Conservation (phyloP, 1,140 invertebrate genomes). For the Prorops nasuta region DNA sequence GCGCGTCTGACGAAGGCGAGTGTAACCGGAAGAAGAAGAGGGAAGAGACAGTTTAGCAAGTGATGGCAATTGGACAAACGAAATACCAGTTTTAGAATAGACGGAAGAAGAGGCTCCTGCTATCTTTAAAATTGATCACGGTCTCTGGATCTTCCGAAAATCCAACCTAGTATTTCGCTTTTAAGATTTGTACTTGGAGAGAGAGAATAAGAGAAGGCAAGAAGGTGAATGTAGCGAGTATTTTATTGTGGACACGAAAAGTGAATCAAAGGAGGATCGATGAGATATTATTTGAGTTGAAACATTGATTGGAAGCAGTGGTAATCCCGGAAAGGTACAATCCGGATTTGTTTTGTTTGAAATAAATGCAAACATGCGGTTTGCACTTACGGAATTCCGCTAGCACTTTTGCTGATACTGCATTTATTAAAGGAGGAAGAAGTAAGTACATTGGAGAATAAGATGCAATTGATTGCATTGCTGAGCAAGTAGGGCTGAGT, state of each 20-base stretch:
- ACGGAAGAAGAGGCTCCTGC: neutral
- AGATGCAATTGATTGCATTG: neutral
- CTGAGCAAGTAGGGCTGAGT: slow-evolving; percentile 6
- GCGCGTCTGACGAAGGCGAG: slow-evolving; percentile 17
- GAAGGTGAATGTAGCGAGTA: too few relatives aligned
- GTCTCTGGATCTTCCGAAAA: slow-evolving; percentile 2
- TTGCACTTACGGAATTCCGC: too few relatives aligned
- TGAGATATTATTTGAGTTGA: too few relatives aligned
- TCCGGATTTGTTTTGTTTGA: neutral
- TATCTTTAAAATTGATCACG: neutral
- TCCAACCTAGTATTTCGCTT: neutral
- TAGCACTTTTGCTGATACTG: slow-evolving; percentile 8
- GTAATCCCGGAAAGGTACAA: too few relatives aligned
- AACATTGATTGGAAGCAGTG: too few relatives aligned
- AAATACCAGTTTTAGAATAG: neutral
- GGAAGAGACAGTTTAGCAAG: neutral
- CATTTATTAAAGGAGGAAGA: slow-evolving; percentile 2
- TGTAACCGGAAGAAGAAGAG: neutral
- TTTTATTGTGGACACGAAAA: too few relatives aligned
- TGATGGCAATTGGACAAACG: neutral
- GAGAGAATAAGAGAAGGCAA: too few relatives aligned
- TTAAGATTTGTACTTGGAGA: neutral
- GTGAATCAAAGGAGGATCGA: too few relatives aligned
- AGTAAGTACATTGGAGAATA: neutral
- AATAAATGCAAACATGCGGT: neutral